Base-by-base conservation (phyloP, 2,888 invertebrate species). In the Laspeyria flexula region DNA sequence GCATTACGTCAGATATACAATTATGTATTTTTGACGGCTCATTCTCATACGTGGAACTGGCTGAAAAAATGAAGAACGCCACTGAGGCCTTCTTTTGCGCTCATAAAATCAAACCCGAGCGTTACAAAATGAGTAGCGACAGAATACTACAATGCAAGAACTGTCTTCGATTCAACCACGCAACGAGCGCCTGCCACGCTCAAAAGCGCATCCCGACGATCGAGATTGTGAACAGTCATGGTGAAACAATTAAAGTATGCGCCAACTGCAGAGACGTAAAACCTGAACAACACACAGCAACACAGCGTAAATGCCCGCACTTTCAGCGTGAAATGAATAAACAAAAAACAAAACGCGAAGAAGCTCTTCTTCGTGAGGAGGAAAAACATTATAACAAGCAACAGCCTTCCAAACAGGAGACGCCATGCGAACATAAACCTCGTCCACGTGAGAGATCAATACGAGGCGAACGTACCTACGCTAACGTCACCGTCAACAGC, bases 121-220 rank as follows among this genome's bases (percentile, higher is more conserved):
- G 7, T 9, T 29, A 29, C 29, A 29, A 29, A 29, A 10, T n/a
- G 10, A 10, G 29, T 5, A 9, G 7, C 1, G 29, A 29, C 2
- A 29, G 35, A 10, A 18, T 35, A 7, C 35, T 35, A 1, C 35
- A 35, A 35, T 35, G 35, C 35, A 35, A 16, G 18, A 35, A 35
- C 12, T 35, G 35, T 18, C 18, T 35, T 35, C 16, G 18, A 35
- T 35, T 35, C 18, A 35, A 35, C n/a, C 35, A 35, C 35, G 35
- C 35, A 35, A 35, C 35, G 12, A 35, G 35, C 12, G 35, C 35
- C 16, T 35, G 15, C n/a, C 35, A 35, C n/a, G 35, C 18, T 4
- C 35, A 5, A 9, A 29, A 29, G 10, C 4, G 7, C 4, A 10
- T 9, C 4, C 29, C 29, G 4, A 29, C 29, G 4, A 29, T 29